phyloP scores from a whole-genome alignment of 2,888 invertebrate genomes.

The Pammene fasciana region DNA sequence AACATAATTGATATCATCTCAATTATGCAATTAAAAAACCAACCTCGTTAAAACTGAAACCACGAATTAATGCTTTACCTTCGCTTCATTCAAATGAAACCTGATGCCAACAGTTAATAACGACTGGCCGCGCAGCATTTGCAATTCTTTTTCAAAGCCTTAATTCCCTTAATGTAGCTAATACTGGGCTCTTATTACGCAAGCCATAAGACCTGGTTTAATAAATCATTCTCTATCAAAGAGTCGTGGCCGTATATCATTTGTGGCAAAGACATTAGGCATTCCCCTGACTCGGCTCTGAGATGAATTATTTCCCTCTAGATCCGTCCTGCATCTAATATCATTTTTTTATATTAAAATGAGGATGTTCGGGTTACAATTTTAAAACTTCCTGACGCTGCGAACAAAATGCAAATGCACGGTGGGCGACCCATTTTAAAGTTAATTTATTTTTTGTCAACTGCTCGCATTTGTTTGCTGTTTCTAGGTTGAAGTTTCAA shows the following conservation, averaged over 20 bases:
- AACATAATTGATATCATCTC: background rate
- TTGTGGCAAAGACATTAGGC: slow-evolving; percentile 41
- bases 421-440: slow-evolving; percentile 28
- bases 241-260: slow-evolving; percentile 38
- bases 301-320: slow-evolving; percentile 39
- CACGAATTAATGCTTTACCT: background rate
- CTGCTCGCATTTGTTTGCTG: slow-evolving; percentile 21
- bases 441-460: slow-evolving; percentile 34
- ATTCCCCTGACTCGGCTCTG: slow-evolving; percentile 34
- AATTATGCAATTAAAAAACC: too few species aligned
- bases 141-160: slow-evolving; percentile 39
- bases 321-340: slow-evolving; percentile 25
- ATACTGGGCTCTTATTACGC: slow-evolving; percentile 23
- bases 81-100: slow-evolving; percentile 20
- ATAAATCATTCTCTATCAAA: slow-evolving; percentile 40
- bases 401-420: slow-evolving; percentile 29
- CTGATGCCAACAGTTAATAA: slow-evolving; percentile 20
- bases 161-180: slow-evolving; percentile 36
- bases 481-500: slow-evolving; percentile 24
- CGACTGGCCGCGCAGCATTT: slow-evolving; percentile 35
- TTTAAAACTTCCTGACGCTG: slow-evolving; percentile 24
- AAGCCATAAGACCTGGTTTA: slow-evolving; percentile 29
- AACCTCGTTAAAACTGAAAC: slow-evolving; percentile 1
- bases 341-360: slow-evolving; percentile 16
- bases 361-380: slow-evolving; percentile 13